Evolutionary conservation across 1,140 invertebrate genomes (phyloP), one percentile per base, ranked within the genome.

Genomic region (Caenorhabditis tropicalis): DNA sequence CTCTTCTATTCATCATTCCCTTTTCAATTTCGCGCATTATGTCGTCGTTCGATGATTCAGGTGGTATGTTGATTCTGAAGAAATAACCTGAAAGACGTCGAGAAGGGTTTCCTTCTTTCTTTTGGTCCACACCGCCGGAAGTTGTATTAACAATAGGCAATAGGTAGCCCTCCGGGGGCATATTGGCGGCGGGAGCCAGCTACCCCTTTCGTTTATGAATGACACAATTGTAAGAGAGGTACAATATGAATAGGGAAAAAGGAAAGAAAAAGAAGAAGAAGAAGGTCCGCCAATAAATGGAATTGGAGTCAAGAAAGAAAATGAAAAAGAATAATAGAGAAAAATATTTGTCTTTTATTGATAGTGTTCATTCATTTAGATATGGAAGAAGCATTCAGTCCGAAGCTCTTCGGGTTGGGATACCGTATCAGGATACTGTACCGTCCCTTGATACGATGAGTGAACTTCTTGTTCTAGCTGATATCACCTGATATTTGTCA

Each of bases 401-500:
- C n/a, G n/a, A n/a, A n/a, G n/a, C n/a, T n/a, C n/a, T n/a, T n/a
- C n/a, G n/a, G n/a, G n/a, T n/a, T n/a, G n/a, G n/a, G n/a, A n/a
- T n/a, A n/a, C n/a, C n/a, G n/a, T n/a, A n/a, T n/a, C n/a, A n/a
- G n/a, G n/a, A n/a, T n/a, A n/a, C n/a, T 56, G 6, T n/a, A 7
- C 21, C 10, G 7, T 12, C 29, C 24, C 53, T 19, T n/a, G n/a
- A 51, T n/a, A 24, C 12, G 39, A 43, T 29, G 36, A 31, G 12
- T 43, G 39, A 43, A 43, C 65, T 46, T 65, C 29, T 65, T 36
- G 7, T 65, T 16, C n/a, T 27, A 36, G 12, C 33, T 24, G 65
- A 74, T 74, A 74, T 74, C 65, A 74, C 65, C 33, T 74, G 65
- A 74, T 74, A 74, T 74, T 74, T 74, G 65, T 46, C 65, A 74